Evolutionary conservation across 2,888 invertebrate genomes (phyloP).

Genomic region (Scrobipalpa costella): DNA sequence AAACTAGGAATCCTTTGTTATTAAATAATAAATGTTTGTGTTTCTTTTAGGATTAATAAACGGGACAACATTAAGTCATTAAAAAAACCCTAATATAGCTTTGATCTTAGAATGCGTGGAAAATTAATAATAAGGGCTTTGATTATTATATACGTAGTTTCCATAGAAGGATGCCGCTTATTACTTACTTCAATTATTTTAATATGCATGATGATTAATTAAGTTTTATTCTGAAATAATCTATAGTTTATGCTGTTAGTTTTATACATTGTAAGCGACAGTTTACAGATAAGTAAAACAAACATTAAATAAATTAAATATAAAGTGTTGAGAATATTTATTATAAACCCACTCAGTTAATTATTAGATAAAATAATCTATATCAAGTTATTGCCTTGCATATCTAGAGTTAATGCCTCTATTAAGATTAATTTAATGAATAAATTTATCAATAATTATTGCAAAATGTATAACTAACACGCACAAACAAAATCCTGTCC

Average conservation of each 20-base stretch:
- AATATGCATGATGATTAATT: too few relatives aligned
- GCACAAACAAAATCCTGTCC: not conserved
- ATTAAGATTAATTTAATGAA: not conserved
- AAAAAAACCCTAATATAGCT: too few relatives aligned
- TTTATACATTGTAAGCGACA: not conserved
- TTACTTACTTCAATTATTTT: too few relatives aligned
- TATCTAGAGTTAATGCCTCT: not conserved
- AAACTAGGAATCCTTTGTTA: too few relatives aligned
- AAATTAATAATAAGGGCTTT: too few relatives aligned
- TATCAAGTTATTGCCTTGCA: not conserved
- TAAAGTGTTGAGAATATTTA: constrained; percentile 3
- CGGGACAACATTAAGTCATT: too few relatives aligned
- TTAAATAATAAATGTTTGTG: too few relatives aligned
- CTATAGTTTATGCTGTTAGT: not conserved
- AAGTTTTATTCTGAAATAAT: not conserved
- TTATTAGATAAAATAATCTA: constrained; percentile 6
- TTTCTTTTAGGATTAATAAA: too few relatives aligned
- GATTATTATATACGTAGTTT: too few relatives aligned
- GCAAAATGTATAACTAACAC: not conserved
- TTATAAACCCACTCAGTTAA: constrained; percentile 8
- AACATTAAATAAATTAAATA: constrained; percentile 1
- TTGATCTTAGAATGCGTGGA: too few relatives aligned
- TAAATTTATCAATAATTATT: not conserved
- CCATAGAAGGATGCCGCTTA: too few relatives aligned
- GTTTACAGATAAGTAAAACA: constrained; percentile 9